A percentile compares a stretch with the other conserved stretches of the same genome.
Conservation (phyloP, 2,797 vertebrate genomes). For the Phaenicophaeus curvirostris region DNA sequence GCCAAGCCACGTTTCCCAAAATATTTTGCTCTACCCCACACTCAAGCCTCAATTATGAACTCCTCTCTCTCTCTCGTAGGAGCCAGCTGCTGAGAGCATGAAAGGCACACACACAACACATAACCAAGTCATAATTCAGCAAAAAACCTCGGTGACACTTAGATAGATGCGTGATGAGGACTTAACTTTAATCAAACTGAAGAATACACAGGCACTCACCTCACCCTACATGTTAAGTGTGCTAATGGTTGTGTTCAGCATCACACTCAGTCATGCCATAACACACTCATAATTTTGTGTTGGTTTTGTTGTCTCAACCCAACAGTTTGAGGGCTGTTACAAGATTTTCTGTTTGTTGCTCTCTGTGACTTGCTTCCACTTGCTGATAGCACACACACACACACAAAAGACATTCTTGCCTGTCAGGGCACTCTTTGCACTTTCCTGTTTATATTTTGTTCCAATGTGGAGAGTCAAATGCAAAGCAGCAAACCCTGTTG, state of each 20-base stretch:
- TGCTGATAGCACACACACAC: not conserved
- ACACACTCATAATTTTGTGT: accelerated
- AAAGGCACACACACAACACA: not conserved
- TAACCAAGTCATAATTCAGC: not conserved
- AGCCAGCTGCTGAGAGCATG: not conserved
- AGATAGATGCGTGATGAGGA: not conserved
- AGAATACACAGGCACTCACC: not conserved
- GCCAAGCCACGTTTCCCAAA: conserved; percentile 37
- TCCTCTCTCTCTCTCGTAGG: not conserved
- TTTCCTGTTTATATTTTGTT: conserved; percentile 62
- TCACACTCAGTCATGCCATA: accelerated
- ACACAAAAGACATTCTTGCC: not conserved
- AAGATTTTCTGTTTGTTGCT: accelerated
- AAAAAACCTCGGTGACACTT: not conserved
- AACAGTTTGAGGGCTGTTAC: not conserved
- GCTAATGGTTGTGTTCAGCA: not conserved
- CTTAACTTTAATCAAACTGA: not conserved
- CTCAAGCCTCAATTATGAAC: not conserved
- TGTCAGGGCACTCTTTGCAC: conserved; percentile 29
- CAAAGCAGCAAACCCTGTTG: conserved; percentile 54
- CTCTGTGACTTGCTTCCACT: not conserved
- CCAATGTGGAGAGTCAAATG: not conserved
- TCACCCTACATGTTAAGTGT: not conserved
- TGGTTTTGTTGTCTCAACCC: not conserved
- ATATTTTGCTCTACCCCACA: conserved; percentile 9